phyloP scores from a whole-genome alignment of 1,140 invertebrate genomes.

The Drosophila sechellia region DNA sequence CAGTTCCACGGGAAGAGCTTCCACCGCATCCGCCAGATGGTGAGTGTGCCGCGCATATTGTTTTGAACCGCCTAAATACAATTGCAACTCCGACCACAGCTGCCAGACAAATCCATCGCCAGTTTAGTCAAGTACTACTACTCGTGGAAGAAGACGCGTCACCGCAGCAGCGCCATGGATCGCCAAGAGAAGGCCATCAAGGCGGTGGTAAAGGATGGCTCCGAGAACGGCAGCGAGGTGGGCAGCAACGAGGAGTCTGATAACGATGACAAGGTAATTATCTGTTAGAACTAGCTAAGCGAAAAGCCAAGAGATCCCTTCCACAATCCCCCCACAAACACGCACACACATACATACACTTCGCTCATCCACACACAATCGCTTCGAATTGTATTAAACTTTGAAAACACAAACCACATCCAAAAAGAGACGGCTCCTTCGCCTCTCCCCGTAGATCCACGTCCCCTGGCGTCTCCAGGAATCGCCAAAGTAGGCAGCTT shows the following conservation, averaged over 20 bases:
- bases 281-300: constrained; percentile 55
- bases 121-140: constrained; percentile 99
- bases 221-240: constrained; percentile 90
- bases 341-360: constrained; percentile 3
- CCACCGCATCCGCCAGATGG: constrained; percentile 98
- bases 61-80: constrained; percentile 2
- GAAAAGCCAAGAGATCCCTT: constrained; percentile 34
- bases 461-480: not conserved
- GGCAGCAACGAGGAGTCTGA: constrained; percentile 94
- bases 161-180: constrained; percentile 97
- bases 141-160: constrained; percentile 98
- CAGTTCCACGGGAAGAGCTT: constrained; percentile 99
- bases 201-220: constrained; percentile 87
- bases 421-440: constrained; percentile 14
- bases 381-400: not conserved
- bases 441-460: constrained; percentile 21
- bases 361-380: constrained; percentile 15
- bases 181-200: constrained; percentile 86
- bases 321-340: constrained; percentile 22
- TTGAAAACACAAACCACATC: constrained; percentile 10
- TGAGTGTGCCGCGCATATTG: constrained; percentile 85
- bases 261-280: constrained; percentile 94
- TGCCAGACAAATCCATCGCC: constrained; percentile 98
- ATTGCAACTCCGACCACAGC: constrained; percentile 84
- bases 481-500: constrained; percentile 2